Base-by-base conservation (phyloP, 2,797 vertebrate genomes). In the Chrysocyon brachyurus region DNA sequence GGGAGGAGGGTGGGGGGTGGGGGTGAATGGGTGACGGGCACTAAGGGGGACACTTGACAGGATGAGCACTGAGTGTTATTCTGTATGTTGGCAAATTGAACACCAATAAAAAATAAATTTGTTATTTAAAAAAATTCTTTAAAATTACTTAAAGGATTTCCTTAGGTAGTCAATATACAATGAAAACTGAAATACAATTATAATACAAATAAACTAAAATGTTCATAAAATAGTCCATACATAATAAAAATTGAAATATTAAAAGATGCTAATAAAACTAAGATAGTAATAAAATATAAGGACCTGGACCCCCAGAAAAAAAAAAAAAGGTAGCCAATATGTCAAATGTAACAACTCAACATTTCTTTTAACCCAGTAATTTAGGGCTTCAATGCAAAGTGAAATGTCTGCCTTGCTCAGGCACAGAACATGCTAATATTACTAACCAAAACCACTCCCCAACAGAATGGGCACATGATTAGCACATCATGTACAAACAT, bases 341-440 rank as follows among this genome's bases (percentile, higher is more conserved):
- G 21, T 70, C 75, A 91, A 89, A 77, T 73, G 52, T 52, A 95
- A 93, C 81, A 91, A 40, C 75, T 95, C 54, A 88, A 82, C 82
- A 66, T 77, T 97, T 89, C 86, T 73, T 90, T 96, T n/a, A 90
- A 89, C 78, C 68, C 54, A 82, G 4, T 93, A 95, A 97, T 90
- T 86, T 59, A 86, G 73, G 73, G 36, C 94, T 96, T 84, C 59
- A n/a, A 14, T 77, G 54, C 21, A 89, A 52, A 95, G 52, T 82
- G 24, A 93, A 97, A 3, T 72, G 22, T 77, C 87, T 92, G 82
- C 31, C 21, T 82, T 87, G 68, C 79, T 87, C 56, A 87, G 28
- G 85, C 56, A 72, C 8, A 92, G 63, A 28, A 26, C 19, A 28
- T 8, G 87, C 77, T 94, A 82, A 70, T 54, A 78, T 96, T 88